Base-by-base conservation (phyloP, 2,113 vertebrate genomes). In the Nettapus auritus region DNA sequence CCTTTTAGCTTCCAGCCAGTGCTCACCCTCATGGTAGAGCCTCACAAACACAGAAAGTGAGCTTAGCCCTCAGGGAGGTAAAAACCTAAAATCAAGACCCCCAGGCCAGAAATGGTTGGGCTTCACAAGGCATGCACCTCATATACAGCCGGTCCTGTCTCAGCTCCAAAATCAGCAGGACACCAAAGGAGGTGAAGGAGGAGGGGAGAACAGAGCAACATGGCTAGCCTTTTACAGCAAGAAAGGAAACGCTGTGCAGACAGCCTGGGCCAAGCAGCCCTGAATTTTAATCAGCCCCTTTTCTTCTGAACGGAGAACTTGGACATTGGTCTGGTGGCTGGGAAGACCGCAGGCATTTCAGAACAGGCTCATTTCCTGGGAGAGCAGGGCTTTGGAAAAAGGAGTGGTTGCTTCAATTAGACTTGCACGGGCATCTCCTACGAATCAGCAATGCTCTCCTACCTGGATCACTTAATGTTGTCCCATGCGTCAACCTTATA, bases 111-210 rank as follows among this genome's bases (percentile, higher is more conserved):
- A 77, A 36, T 8, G 21, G 3, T 16, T 34, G 28, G 44, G 12
- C 56, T 91, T 88, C 2, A 1, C 36, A 66, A 64, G 8, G 15
- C 36, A 31, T 0, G 1, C 28, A 69, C 1, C 0, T 53, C 60
- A 53, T 14, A 8, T 67, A 84, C 52, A 73, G 17, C 28, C 60
- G 38, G 34, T 79, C 13, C 46, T 89, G 38, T 42, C 48, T 33
- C 31, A 91, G n/a, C n/a, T 83, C 46, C 71, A 80, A 86, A 69
- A 80, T 25, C 36, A 73, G 34, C 19, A 36, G 48, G 20, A 19
- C 22, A 63, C 10, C 31, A 74, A 9, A 7, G 25, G 16, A 52
- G 69, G 14, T 69, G 36, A 78, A 79, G 14, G 59, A 83, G 46
- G 11, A 86, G 7, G 13, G 31, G 66, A 66, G 17, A 77, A 69